Conservation (phyloP, 2,797 vertebrate genomes). For the Apodemus agrarius region DNA sequence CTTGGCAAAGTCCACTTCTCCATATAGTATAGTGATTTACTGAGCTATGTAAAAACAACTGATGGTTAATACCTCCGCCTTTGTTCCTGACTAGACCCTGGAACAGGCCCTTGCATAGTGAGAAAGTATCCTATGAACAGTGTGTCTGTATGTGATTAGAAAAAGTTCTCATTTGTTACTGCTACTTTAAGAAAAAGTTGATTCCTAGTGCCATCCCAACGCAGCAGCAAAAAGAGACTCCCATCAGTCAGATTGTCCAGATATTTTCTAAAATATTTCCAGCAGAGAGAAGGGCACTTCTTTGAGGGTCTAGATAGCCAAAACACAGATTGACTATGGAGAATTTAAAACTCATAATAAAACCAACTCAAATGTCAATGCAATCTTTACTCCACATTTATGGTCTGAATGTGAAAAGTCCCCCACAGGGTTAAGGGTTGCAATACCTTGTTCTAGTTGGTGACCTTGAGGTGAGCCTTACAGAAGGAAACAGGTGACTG, state of each 20-base stretch:
- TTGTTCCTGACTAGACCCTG: background rate
- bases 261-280: background rate
- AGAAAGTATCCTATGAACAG: background rate
- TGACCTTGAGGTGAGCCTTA: background rate
- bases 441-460: background rate
- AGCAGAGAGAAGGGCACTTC: background rate
- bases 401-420: background rate
- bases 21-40: background rate
- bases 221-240: background rate
- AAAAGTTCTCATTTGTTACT: background rate
- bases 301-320: background rate
- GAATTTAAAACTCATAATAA: constrained; percentile 6
- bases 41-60: background rate
- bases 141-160: background rate
- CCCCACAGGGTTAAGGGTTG: background rate
- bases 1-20: background rate
- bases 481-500: too few species aligned
- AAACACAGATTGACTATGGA: background rate
- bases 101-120: background rate
- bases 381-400: background rate
- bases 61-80: background rate
- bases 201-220: background rate
- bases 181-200: background rate
- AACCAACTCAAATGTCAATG: background rate
- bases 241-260: background rate